These are phyloP conservation scores for Rhagium mordax DNA, from an alignment of 2,888 invertebrate genomes.

Conservation along the genomic window DNA sequence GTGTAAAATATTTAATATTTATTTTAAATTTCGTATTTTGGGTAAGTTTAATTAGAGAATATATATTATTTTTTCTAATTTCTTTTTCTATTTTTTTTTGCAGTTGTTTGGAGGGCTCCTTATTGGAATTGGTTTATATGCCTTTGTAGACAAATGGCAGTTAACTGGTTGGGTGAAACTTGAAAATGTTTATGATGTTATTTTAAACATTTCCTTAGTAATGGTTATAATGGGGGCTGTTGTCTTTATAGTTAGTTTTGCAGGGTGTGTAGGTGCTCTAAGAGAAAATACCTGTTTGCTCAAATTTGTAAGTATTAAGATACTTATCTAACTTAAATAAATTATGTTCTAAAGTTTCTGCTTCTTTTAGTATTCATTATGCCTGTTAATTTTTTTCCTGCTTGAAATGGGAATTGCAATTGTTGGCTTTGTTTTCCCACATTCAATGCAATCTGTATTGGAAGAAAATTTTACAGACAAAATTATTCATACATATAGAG, in stretches of 20 bases:
- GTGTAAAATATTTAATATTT: conserved; percentile 92
- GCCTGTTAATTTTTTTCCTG: conserved; percentile 89
- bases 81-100: conserved; percentile 60
- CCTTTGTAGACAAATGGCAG: conserved; percentile 94
- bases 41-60: conserved; percentile 77
- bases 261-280: conserved; percentile 92
- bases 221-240: conserved; percentile 92
- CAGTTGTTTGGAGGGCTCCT: conserved; percentile 91
- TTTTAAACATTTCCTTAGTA: conserved; percentile 91
- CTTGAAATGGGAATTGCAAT: conserved; percentile 94
- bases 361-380: conserved; percentile 86
- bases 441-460: conserved; percentile 87
- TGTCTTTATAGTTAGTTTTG: conserved; percentile 94
- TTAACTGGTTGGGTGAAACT: conserved; percentile 87
- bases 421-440: conserved; percentile 94
- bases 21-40: conserved; percentile 91
- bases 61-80: background rate
- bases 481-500: conserved; percentile 92
- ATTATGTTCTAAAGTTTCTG: conserved; percentile 9
- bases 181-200: conserved; percentile 91
- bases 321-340: too few relatives aligned
- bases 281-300: conserved; percentile 93
- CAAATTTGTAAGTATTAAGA: conserved; percentile 90
- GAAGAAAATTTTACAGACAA: conserved; percentile 92
- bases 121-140: conserved; percentile 91